Percentiles rank a stretch among this genome's conserved stretches.
phyloP scores from a whole-genome alignment of 2,797 vertebrate genomes.

The Sebastes jordani region DNA sequence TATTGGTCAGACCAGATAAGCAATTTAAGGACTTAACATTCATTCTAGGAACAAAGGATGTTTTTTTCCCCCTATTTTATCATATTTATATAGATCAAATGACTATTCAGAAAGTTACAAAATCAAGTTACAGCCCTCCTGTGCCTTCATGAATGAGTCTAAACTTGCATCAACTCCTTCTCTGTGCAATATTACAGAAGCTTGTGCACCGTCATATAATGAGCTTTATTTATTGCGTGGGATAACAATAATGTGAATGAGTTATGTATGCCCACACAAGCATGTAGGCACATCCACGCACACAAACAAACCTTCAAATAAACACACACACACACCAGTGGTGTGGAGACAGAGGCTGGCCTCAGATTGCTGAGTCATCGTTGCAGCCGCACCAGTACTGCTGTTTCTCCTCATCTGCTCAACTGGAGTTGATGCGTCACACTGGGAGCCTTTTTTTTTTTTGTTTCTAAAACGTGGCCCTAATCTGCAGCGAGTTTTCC shows the following conservation, averaged over 20 bases:
- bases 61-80: background rate
- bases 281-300: slow-evolving; percentile 35
- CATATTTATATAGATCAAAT: background rate
- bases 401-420: slow-evolving; percentile 65
- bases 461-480: slow-evolving; percentile 45
- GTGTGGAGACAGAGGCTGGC: slow-evolving; percentile 55
- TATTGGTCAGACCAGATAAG: background rate
- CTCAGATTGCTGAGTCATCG: slow-evolving; percentile 74
- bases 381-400: slow-evolving; percentile 58
- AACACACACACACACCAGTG: background rate
- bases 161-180: slow-evolving; percentile 4
- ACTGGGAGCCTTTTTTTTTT: slow-evolving; percentile 28
- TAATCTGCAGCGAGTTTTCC: slow-evolving; percentile 69
- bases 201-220: background rate
- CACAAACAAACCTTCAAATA: background rate
- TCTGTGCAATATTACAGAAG: background rate
- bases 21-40: background rate
- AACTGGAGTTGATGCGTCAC: slow-evolving; percentile 63
- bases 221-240: slow-evolving; percentile 33
- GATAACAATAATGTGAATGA: slow-evolving; percentile 49
- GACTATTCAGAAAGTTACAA: background rate
- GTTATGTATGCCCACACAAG: slow-evolving; percentile 45
- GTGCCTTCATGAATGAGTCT: slow-evolving; percentile 7
- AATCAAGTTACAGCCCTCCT: background rate
- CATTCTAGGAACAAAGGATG: background rate